Evolutionary conservation across 1,140 invertebrate genomes (phyloP).

Genomic region (Coboldia fuscipes): DNA sequence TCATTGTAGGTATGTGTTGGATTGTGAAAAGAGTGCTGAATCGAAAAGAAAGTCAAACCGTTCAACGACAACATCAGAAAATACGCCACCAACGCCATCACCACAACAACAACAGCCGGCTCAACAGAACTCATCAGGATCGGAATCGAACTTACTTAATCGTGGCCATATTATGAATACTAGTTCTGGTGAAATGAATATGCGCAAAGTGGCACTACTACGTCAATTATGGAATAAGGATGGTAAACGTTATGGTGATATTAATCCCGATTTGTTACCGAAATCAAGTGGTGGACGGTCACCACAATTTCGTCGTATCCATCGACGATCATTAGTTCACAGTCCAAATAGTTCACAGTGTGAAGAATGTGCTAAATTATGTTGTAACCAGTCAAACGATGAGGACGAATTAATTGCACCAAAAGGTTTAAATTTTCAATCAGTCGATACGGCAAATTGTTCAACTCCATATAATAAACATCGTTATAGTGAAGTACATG

Average conservation of each 20-base stretch:
- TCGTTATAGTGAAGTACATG: too few relatives aligned
- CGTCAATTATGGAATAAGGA: slow-evolving; percentile 3
- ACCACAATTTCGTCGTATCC: slow-evolving; percentile 1
- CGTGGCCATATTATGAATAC: neutral
- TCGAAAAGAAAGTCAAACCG: too few relatives aligned
- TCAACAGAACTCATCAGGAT: neutral
- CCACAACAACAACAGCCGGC: neutral
- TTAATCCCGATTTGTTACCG: too few relatives aligned
- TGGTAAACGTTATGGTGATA: neutral
- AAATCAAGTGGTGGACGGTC: slow-evolving; percentile 1
- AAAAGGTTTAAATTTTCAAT: neutral
- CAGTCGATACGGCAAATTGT: neutral
- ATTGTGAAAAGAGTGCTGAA: neutral
- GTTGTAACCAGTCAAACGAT: neutral
- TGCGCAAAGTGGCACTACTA: slow-evolving; percentile 2
- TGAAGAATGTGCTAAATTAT: neutral
- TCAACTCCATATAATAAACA: neutral
- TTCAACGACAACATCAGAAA: neutral
- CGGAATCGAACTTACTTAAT: too few relatives aligned
- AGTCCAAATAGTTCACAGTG: neutral
- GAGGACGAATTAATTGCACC: neutral
- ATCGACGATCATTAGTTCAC: neutral
- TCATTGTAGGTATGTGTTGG: too few relatives aligned
- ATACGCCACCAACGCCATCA: neutral
- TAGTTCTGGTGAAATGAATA: neutral